These are phyloP conservation scores for Phasianus colchicus DNA, from an alignment of 2,113 vertebrate species.

Conservation along the genomic window DNA sequence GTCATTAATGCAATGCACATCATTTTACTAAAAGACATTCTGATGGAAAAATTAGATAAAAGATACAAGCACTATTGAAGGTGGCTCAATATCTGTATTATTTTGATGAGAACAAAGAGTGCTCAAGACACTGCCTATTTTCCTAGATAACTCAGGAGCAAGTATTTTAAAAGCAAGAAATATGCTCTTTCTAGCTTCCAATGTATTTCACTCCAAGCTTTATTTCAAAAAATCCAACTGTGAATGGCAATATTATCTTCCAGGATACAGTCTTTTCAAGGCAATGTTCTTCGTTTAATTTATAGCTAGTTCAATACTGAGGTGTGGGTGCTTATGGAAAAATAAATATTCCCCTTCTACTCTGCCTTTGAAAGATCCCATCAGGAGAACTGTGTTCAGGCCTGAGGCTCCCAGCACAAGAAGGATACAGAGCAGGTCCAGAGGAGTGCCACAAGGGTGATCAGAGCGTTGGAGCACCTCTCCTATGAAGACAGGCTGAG, in stretches of 20 bases:
- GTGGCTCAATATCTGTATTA: background rate
- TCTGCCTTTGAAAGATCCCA: background rate
- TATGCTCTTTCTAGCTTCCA: background rate
- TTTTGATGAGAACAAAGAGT: slow-evolving; percentile 7
- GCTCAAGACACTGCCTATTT: slow-evolving; percentile 1
- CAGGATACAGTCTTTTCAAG: background rate
- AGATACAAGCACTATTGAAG: background rate
- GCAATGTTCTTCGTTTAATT: slow-evolving; percentile 22
- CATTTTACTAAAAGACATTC: background rate
- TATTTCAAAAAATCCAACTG: slow-evolving; percentile 1
- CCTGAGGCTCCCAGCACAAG: background rate
- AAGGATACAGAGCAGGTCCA: background rate
- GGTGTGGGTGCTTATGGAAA: slow-evolving; percentile 4
- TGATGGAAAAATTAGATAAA: background rate
- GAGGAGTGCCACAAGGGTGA: background rate
- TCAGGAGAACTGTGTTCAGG: background rate
- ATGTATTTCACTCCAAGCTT: background rate
- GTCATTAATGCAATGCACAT: background rate
- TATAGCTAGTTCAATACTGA: slow-evolving; percentile 1
- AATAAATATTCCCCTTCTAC: background rate
- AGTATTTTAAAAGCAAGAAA: slow-evolving; percentile 33
- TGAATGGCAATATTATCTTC: background rate
- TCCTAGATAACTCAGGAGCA: background rate
- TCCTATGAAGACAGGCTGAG: background rate
- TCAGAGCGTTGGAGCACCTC: background rate